Conservation (phyloP, 2,113 vertebrate species). For the Salminus brasiliensis region DNA sequence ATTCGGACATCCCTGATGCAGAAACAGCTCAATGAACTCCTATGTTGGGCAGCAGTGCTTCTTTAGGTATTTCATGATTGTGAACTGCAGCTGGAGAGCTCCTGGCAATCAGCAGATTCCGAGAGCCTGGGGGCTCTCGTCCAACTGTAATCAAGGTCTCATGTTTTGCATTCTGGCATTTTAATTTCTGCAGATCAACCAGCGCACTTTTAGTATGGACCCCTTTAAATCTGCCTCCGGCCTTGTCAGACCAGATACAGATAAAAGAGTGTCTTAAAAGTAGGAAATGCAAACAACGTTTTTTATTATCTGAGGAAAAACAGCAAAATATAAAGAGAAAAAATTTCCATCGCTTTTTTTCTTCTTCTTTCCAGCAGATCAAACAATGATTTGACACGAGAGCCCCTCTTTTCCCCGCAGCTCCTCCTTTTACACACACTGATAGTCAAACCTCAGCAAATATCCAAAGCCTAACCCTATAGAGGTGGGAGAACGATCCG, state of each 20-base stretch:
- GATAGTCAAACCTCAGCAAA: background rate
- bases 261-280: background rate
- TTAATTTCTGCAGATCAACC: background rate
- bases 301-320: background rate
- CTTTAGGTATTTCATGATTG: background rate
- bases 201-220: background rate
- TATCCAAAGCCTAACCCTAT: background rate
- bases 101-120: slow-evolving; percentile 10
- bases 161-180: background rate
- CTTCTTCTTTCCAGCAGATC: background rate
- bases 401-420: background rate
- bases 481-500: slow-evolving; percentile 18
- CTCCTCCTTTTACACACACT: background rate
- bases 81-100: slow-evolving; percentile 16
- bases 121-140: background rate
- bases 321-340: background rate
- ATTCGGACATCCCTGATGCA: too few relatives aligned
- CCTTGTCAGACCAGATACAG: background rate
- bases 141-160: slow-evolving; percentile 7
- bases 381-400: background rate
- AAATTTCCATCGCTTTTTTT: background rate
- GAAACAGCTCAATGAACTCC: background rate
- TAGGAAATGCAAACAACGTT: background rate
- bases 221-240: background rate
- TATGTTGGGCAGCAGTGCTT: background rate